Evolutionary conservation across 2,888 invertebrate species (phyloP), one percentile per base, ranked within the genome.

Genomic region (Leptopilina drosophilae): DNA sequence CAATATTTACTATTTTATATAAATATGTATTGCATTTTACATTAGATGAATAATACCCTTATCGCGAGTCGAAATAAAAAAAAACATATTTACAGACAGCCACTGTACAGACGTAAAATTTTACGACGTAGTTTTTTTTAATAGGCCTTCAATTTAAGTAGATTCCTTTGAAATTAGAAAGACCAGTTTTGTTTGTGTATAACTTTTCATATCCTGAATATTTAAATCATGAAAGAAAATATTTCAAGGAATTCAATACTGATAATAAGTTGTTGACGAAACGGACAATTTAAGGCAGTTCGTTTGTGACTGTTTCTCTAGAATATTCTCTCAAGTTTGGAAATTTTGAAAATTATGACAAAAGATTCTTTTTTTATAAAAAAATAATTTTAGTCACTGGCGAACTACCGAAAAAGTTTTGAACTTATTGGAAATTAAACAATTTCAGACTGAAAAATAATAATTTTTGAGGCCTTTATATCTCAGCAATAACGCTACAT

Each of bases 1-100:
- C 88, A 87, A 86, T 88, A 88, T 88, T 86, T 86, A 85, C 86
- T 87, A 86, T 87, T 87, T 88, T 87, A 88, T 88, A 88, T 88
- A 87, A 86, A 88, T 88, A 88, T 87, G 88, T 86, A 86, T 84
- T 83, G 83, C 83, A 84, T 84, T 87, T 87, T 84, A 85, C 88
- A 87, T 87, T 84, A 86, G 86, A 87, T 87, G 86, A 86, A 86
- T 84, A 83, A 85, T 83, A 73, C 56, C 73, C 73, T 86, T 87
- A 87, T 78, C 84, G 85, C 84, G 85, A 87, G 80, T 78, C 80
- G 81, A 81, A 84, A 83, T 85, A 85, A 88, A 87, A 87, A 81
- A 84, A 83, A 85, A 85, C 87, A 87, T 89, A 89, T 89, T 85
- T 89, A 89, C 89, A 88, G 86, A 87, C 73, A 73, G 73, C 56